Evolutionary conservation across 2,888 invertebrate genomes (phyloP).

Genomic region (Dysmachus trigonus): DNA sequence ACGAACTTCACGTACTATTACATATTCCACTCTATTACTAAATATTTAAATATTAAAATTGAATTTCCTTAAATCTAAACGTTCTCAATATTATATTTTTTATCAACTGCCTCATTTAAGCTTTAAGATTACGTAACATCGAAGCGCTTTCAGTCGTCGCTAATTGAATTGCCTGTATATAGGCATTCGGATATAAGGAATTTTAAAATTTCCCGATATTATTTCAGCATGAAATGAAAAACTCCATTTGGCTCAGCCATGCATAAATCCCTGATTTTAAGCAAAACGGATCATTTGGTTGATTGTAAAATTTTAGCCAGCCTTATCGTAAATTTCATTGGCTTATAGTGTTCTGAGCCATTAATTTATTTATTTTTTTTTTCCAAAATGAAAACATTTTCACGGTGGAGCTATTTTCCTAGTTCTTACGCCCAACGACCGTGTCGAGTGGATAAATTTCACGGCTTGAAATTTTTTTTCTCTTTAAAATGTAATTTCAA

Average conservation of each 20-base stretch:
- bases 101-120: no score
- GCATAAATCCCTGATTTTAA: neutral
- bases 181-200: neutral
- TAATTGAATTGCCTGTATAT: neutral
- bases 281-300: neutral
- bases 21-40: no score
- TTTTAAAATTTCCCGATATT: neutral
- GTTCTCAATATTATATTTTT: no score
- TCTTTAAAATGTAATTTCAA: neutral
- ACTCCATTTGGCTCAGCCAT: neutral
- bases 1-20: no score
- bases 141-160: neutral
- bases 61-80: no score
- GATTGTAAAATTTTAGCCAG: neutral
- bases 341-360: neutral
- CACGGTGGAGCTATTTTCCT: neutral
- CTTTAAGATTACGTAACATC: neutral
- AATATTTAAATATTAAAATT: no score
- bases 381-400: neutral
- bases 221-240: neutral
- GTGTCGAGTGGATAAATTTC: neutral
- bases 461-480: neutral
- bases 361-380: neutral
- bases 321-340: neutral
- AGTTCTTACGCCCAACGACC: neutral